Conservation (phyloP, 2,797 vertebrate genomes). For the Siniperca obscura region DNA sequence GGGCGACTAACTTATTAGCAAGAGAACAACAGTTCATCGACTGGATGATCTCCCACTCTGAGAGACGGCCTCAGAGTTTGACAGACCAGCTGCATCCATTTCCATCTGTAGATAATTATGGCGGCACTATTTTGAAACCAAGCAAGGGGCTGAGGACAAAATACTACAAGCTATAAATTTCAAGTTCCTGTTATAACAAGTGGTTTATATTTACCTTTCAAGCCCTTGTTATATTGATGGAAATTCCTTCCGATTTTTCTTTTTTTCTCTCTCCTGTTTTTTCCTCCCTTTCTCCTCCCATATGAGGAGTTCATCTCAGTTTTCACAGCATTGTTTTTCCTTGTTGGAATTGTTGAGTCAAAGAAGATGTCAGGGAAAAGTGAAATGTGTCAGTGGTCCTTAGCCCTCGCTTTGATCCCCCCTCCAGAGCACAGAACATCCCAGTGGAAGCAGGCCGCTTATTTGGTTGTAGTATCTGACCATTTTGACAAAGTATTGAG, state of each 20-base stretch:
- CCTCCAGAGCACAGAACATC: slow-evolving; percentile 14
- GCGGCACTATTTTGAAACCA: slow-evolving; percentile 84
- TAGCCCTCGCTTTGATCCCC: slow-evolving; percentile 54
- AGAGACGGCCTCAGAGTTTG: slow-evolving; percentile 53
- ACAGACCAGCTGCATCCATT: slow-evolving; percentile 79
- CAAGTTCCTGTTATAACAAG: slow-evolving; percentile 89
- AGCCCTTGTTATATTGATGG: slow-evolving; percentile 75
- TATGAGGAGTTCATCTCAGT: slow-evolving; percentile 66
- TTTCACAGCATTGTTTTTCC: slow-evolving; percentile 81
- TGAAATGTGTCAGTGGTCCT: slow-evolving; percentile 74
- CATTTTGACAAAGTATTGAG: slow-evolving; percentile 81
- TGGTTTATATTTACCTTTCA: slow-evolving; percentile 85
- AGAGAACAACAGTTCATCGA: slow-evolving; percentile 64
- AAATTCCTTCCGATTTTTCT: slow-evolving; percentile 77
- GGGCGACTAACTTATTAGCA: slow-evolving; percentile 54
- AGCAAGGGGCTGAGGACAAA: slow-evolving; percentile 84
- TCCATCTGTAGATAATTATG: slow-evolving; percentile 87
- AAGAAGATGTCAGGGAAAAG: slow-evolving; percentile 76
- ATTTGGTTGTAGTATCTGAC: slow-evolving; percentile 64
- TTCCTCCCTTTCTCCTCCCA: slow-evolving; percentile 21
- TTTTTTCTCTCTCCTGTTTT: slow-evolving; percentile 10
- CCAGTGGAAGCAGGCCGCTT: slow-evolving; percentile 51
- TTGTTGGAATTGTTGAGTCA: slow-evolving; percentile 68
- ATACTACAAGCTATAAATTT: slow-evolving; percentile 88
- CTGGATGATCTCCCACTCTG: slow-evolving; percentile 62